These are phyloP conservation scores for Labia minor DNA, from an alignment of 2,888 invertebrate species.

Conservation along the genomic window DNA sequence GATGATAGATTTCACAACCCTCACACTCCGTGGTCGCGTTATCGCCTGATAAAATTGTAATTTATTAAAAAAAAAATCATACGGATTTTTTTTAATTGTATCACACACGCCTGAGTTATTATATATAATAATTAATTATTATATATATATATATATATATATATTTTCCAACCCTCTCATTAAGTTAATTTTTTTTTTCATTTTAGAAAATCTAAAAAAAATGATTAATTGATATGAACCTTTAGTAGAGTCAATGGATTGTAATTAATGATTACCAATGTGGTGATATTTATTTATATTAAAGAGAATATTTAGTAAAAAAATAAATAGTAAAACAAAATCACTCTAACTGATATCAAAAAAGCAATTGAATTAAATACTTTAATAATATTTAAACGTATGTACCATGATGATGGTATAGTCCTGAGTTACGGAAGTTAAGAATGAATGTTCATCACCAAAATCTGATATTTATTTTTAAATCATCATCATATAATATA, in stretches of 20 bases:
- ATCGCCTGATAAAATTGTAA: slow-evolving; percentile 13
- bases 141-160: not conserved
- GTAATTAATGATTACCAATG: not conserved
- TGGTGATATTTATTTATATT: not conserved
- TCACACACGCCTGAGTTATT: slow-evolving; percentile 13
- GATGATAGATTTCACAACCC: slow-evolving; percentile 7
- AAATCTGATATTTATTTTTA: not conserved
- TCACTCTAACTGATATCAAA: not conserved
- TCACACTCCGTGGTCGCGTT: not conserved
- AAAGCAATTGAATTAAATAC: too few relatives aligned
- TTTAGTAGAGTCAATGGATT: not conserved
- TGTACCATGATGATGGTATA: too few relatives aligned
- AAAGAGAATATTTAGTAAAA: not conserved
- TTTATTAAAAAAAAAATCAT: slow-evolving; percentile 9
- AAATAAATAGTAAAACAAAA: not conserved
- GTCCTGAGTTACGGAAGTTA: too few relatives aligned
- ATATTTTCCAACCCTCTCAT: not conserved
- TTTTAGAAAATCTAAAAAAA: not conserved
- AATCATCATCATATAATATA: not conserved
- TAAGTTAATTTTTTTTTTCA: not conserved
- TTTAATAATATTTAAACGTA: too few relatives aligned
- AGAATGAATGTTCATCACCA: too few relatives aligned
- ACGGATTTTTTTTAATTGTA: slow-evolving; percentile 5
- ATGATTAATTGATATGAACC: slow-evolving; percentile 1
- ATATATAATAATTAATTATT: slow-evolving; percentile 5